Evolutionary conservation across 1,140 invertebrate genomes (phyloP).

Genomic region (Trinorchestia longiramus): DNA sequence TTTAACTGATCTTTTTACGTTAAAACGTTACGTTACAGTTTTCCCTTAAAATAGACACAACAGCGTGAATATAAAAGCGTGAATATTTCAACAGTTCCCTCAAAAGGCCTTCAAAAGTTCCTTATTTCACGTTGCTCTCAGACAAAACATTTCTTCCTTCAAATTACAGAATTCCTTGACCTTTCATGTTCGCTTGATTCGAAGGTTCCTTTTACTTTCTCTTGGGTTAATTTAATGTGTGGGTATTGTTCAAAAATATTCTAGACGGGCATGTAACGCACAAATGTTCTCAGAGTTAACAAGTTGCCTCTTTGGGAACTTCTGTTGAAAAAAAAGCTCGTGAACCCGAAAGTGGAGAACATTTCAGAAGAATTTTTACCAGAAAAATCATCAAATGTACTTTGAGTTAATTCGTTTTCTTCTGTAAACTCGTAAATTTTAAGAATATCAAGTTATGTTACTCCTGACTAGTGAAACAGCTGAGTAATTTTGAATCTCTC

Average conservation of each 20-base stretch:
- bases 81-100: neutral
- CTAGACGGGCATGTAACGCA: neutral
- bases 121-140: neutral
- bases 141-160: neutral
- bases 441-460: too few relatives aligned
- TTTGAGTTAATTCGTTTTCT: neutral
- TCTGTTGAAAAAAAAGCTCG: neutral
- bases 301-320: neutral
- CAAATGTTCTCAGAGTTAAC: neutral
- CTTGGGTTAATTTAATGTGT: neutral
- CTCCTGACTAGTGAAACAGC: too few relatives aligned
- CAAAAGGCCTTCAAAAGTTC: neutral
- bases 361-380: neutral
- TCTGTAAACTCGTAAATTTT: neutral
- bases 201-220: neutral
- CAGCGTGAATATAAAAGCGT: neutral
- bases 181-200: neutral
- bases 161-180: neutral
- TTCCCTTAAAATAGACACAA: neutral
- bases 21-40: neutral
- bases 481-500: too few relatives aligned
- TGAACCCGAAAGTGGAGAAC: neutral
- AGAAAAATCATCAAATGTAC: neutral
- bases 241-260: neutral
- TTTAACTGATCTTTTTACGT: too few relatives aligned